Conservation (phyloP, 2,797 vertebrate species). For the Phyllotis vaccarum region DNA sequence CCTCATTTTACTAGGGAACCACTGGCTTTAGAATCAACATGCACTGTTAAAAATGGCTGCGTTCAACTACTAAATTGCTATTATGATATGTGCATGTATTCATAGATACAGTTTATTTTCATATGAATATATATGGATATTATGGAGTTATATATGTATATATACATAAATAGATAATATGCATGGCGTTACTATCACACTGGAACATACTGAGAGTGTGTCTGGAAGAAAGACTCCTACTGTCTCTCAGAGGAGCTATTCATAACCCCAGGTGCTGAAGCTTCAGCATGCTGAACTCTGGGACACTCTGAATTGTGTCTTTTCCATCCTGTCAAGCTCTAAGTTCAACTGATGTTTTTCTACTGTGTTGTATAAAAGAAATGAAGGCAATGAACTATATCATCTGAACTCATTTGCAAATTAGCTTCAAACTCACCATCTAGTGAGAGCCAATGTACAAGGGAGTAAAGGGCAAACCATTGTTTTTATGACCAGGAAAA, state of each 20-base stretch:
- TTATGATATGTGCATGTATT: background rate
- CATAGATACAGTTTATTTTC: background rate
- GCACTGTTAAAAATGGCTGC: background rate
- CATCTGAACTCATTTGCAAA: background rate
- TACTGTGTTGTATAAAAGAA: background rate
- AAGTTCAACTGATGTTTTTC: background rate
- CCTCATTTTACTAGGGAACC: background rate
- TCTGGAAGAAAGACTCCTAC: background rate
- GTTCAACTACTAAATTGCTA: background rate
- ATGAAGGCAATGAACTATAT: background rate
- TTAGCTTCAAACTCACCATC: background rate
- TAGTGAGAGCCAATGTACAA: background rate
- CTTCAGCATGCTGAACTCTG: background rate
- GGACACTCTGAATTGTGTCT: background rate
- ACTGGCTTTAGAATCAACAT: background rate
- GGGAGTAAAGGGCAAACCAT: background rate
- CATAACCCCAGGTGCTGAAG: background rate
- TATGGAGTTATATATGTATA: no score
- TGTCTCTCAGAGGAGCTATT: background rate
- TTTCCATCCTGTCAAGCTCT: background rate
- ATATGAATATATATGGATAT: no score
- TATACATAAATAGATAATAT: no score
- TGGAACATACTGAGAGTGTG: background rate
- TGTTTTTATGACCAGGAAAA: background rate
- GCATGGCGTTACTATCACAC: background rate